Evolutionary conservation across 2,888 invertebrate genomes (phyloP).

Genomic region (Deilephila elpenor): DNA sequence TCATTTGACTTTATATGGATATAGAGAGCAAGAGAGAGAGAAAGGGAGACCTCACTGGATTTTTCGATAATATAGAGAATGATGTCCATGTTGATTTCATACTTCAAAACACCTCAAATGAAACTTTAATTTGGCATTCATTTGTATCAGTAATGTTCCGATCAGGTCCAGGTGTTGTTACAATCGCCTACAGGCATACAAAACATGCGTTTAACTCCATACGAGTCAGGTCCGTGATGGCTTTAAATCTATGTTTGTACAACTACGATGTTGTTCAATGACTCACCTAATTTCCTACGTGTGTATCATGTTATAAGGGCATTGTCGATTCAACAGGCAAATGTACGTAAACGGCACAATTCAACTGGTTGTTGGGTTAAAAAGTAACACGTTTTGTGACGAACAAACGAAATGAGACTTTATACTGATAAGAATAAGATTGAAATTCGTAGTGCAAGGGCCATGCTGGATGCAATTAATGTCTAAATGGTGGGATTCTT

Average conservation of each 20-base stretch:
- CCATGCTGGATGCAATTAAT: constrained; percentile 6
- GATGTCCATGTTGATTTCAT: too few species aligned
- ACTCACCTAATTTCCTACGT: constrained; percentile 44
- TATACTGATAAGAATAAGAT: neutral
- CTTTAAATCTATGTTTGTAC: constrained; percentile 30
- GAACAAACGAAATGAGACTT: neutral
- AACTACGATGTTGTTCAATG: constrained; percentile 34
- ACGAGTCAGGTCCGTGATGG: constrained; percentile 6
- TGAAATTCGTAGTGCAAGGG: neutral
- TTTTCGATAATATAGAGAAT: too few species aligned
- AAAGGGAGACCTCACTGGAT: too few species aligned
- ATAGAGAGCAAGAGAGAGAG: too few species aligned
- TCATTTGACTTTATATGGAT: too few species aligned
- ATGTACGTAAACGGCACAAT: constrained; percentile 61
- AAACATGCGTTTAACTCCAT: neutral
- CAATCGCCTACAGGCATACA: neutral
- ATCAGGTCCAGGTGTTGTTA: neutral
- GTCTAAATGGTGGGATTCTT: neutral
- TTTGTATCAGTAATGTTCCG: neutral
- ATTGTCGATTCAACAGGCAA: constrained; percentile 63
- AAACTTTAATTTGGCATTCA: neutral
- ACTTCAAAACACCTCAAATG: too few species aligned
- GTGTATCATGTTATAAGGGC: constrained; percentile 43
- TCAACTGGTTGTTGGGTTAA: constrained; percentile 43
- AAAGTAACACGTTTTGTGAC: neutral